Evolutionary conservation across 1,140 invertebrate species (phyloP).

Genomic region (Drosophila malerkotliana): DNA sequence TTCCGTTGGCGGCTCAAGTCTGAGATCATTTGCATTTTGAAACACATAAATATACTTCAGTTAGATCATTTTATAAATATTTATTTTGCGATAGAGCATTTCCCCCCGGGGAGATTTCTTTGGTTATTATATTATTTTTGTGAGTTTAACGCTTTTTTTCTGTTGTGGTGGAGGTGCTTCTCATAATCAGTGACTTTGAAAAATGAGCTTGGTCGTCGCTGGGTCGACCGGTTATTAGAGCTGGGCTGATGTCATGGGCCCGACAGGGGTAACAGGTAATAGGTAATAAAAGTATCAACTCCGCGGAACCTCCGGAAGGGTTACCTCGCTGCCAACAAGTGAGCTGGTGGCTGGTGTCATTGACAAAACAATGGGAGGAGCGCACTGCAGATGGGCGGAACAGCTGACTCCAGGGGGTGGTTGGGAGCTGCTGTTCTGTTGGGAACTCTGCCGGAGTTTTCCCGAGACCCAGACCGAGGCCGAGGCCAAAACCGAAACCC

Average conservation of each 20-base stretch:
- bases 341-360: constrained; percentile 49
- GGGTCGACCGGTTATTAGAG: constrained; percentile 73
- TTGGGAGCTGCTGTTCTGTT: not conserved
- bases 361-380: constrained; percentile 70
- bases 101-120: constrained; percentile 26
- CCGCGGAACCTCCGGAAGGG: constrained; percentile 45
- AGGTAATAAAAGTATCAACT: constrained; percentile 35
- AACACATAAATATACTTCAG: not conserved
- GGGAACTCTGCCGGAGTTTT: not conserved
- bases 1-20: constrained; percentile 19
- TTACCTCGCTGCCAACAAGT: constrained; percentile 49
- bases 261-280: constrained; percentile 8
- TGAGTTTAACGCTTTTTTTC: constrained; percentile 33
- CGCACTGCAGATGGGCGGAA: constrained; percentile 16
- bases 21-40: constrained; percentile 39
- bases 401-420: constrained; percentile 45
- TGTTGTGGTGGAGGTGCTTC: constrained; percentile 9
- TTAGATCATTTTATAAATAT: constrained; percentile 52
- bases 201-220: constrained; percentile 54
- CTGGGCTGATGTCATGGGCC: constrained; percentile 76
- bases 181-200: constrained; percentile 70
- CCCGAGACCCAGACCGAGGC: not conserved
- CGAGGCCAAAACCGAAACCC: constrained; percentile 1
- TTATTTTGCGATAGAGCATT: constrained; percentile 36
- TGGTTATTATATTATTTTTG: constrained; percentile 51